Evolutionary conservation across 1,140 invertebrate species (phyloP), one percentile per base, ranked within the genome.

Genomic region (Zophobas atratus): DNA sequence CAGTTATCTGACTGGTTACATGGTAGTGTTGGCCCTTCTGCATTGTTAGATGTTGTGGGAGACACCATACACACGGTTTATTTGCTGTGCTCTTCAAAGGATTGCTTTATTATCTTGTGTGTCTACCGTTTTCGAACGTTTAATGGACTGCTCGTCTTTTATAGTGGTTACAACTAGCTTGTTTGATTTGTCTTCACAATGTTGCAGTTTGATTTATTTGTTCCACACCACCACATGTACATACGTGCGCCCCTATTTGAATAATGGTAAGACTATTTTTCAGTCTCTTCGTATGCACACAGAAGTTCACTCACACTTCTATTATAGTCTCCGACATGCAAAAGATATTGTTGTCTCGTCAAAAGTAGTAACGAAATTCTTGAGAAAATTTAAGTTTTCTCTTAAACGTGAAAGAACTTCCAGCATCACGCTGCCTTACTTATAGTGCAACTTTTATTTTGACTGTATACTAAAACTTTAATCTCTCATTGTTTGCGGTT

Each of bases 1-100:
- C 70, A 67, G 72, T 76, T 79, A 79, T 79, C 77, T 71, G 71
- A 67, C 72, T 75, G 72, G 77, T 76, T 75, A 57, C 48, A 60
- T 74, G 35, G 8, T 33, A 36, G n/a, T 75, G 38, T 60, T 72
- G 32, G 48, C 70, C 70, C n/a, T 67, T 67, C 39, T 67, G 41
- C 43, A 67, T 67, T 67, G 60, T 67, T 67, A 6, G 60, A 67
- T 67, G 60, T 67, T 67, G 60, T 46, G 60, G 60, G 60, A 67
- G 60, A 67, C 60, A 67, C 60, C 43, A 1, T 33, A 67, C 60
- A 67, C 60, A 67, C 39, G 20, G 60, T 67, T 67, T 67, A 67
- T 67, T 67, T 67, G 39, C 60, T 67, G 60, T n/a, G 49, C 60
- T 67, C 60, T 67, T 67, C 60, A 67, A 67, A 67, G 60, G 60